Evolutionary conservation across 2,113 vertebrate genomes (phyloP).

Genomic region (Perca fluviatilis): DNA sequence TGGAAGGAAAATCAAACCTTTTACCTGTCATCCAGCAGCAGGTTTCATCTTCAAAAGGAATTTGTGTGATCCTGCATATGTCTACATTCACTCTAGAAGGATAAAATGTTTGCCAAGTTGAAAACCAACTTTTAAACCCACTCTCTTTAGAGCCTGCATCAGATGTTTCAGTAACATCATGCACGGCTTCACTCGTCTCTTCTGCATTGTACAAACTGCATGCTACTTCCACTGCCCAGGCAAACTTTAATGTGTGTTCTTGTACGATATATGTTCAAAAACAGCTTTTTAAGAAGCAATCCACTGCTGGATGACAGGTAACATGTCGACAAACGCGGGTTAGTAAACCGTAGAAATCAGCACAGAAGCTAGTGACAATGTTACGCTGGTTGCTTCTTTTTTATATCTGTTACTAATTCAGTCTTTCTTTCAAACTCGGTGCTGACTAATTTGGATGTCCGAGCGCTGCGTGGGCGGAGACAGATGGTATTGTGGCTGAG

Average conservation of each 20-base stretch:
- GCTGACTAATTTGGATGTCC: no score
- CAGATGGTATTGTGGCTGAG: no score
- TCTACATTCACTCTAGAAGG: not conserved
- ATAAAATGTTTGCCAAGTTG: not conserved
- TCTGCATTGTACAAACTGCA: not conserved
- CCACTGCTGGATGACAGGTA: not conserved
- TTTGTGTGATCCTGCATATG: not conserved
- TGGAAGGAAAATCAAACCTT: not conserved
- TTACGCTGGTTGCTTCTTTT: no score
- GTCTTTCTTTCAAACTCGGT: no score
- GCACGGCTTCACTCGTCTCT: not conserved
- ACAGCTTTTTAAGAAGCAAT: not conserved
- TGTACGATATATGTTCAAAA: not conserved
- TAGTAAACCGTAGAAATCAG: not conserved
- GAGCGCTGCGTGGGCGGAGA: no score
- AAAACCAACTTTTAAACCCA: conserved; percentile 1
- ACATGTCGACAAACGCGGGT: no score
- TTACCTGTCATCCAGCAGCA: not conserved
- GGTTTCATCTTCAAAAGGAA: not conserved
- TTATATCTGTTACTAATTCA: no score
- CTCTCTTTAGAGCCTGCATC: not conserved
- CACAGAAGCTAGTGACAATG: no score
- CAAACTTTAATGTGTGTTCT: not conserved
- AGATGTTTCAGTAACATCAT: not conserved
- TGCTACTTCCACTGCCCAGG: not conserved